Base-by-base conservation (phyloP, 1,140 invertebrate species). In the Bombus huntii region DNA sequence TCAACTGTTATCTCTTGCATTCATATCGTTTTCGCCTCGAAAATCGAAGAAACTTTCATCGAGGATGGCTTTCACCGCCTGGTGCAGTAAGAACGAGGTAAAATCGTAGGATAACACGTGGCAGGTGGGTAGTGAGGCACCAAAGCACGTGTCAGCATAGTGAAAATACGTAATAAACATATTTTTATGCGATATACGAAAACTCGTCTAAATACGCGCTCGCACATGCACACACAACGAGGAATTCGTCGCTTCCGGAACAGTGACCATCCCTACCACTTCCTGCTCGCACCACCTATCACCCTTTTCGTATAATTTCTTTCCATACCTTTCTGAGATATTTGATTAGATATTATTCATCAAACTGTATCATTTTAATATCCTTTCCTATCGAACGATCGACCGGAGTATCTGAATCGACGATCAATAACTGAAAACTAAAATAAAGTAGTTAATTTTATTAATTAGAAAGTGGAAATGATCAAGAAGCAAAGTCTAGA, bases 121-220 rank as follows among this genome's bases (percentile, higher is more conserved):
- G 37, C 71, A 87, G 39, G 18, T 57, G 66, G 82, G 22, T 78
- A 62, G 73, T 87, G 75, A 88, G 72, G 73, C 68, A 75, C 59
- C 71, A 68, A 90, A 90, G 78, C 82, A 73, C 84, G 57, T 90
- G 79, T 88, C 82, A 77, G 66, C 87, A 88, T 91, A 90, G 87
- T 90, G 87, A 91, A 91, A 91, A 91, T 91, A 91, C 85, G 81
- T 88, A 90, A 91, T 80, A 91, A 90, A 91, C 89, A 88, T 91
- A 90, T 86, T 91, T 62, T 90, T 91, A 91, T 87, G 87, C 87
- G 75, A 90, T 88, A 80, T 90, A 91, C 81, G 87, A 91, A 88
- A 90, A 90, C 70, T 90, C 86, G 83, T 81, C 75, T 65, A 90
- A 83, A 22, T 22, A 53, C 18, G 18, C 47, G 47, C 1, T 53